phyloP scores from a whole-genome alignment of 2,113 vertebrate genomes.

The Amblyopsis rosae region DNA sequence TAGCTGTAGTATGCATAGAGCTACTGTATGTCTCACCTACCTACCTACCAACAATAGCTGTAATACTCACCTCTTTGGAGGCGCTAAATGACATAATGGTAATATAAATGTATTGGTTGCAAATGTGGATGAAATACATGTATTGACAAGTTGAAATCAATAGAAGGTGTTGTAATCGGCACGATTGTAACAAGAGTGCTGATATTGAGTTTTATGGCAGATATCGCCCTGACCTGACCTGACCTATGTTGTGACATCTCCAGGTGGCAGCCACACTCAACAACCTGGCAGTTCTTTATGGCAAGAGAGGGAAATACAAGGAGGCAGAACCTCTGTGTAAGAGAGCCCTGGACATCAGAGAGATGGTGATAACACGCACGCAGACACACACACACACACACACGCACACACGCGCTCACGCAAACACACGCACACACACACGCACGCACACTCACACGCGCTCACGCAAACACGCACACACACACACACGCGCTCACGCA shows the following conservation, averaged over 20 bases:
- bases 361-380: constrained; percentile 75
- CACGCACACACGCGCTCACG: background rate
- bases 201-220: too few species aligned
- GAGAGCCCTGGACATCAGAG: constrained; percentile 86
- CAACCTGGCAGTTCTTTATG: constrained; percentile 87
- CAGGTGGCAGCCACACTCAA: constrained; percentile 90
- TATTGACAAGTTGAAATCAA: too few species aligned
- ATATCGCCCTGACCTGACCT: too few species aligned
- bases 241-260: background rate
- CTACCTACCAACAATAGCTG: too few species aligned
- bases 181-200: too few species aligned
- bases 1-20: too few species aligned
- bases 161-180: too few species aligned
- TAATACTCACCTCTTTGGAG: too few species aligned
- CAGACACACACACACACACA: background rate
- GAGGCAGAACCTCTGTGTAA: constrained; percentile 90
- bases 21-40: too few species aligned
- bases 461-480: background rate
- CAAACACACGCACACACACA: background rate
- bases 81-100: too few species aligned
- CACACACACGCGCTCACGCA: background rate
- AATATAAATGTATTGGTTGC: too few species aligned
- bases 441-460: background rate
- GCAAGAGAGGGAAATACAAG: constrained; percentile 85
- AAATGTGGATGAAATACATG: too few species aligned